Conservation (phyloP, 2,888 invertebrate species). For the Encarsia formosa region DNA sequence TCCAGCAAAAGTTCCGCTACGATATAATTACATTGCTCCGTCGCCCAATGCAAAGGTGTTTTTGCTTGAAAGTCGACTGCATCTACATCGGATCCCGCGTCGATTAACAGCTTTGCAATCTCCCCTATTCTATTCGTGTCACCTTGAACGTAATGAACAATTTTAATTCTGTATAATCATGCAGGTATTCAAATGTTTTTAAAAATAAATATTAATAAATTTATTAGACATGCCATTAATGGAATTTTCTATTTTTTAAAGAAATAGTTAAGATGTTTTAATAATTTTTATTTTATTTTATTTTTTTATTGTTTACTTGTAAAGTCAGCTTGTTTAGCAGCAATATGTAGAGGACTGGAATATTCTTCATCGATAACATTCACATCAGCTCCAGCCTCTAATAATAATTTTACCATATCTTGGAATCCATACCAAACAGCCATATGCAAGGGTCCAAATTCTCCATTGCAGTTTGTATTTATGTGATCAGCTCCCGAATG, state of each 20-base stretch:
- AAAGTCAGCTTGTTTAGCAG: conserved; percentile 1
- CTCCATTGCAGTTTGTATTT: conserved; percentile 1
- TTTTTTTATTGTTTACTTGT: neutral
- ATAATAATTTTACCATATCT: conserved; percentile 1
- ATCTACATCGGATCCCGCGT: conserved; percentile 6
- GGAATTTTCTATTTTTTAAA: too few relatives aligned
- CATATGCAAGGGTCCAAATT: conserved; percentile 7
- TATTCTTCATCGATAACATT: conserved; percentile 11
- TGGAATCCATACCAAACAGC: conserved; percentile 8
- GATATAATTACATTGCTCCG: conserved; percentile 1
- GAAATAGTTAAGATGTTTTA: too few relatives aligned
- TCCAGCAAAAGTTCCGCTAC: conserved; percentile 1
- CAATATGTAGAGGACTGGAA: conserved; percentile 11
- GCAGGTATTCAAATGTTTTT: too few relatives aligned
- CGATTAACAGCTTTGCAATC: conserved; percentile 7
- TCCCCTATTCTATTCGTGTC: too few relatives aligned
- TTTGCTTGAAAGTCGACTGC: conserved; percentile 5
- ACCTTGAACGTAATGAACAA: too few relatives aligned
- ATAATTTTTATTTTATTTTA: neutral
- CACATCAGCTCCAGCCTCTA: conserved; percentile 11
- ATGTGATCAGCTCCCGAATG: conserved; percentile 5
- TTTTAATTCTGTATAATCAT: too few relatives aligned
- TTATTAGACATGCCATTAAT: too few relatives aligned
- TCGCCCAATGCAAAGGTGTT: conserved; percentile 10
- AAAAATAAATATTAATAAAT: too few relatives aligned